Evolutionary conservation across 2,113 vertebrate species (phyloP), one percentile per base, ranked within the genome.

Genomic region (Irena cyanogastra): DNA sequence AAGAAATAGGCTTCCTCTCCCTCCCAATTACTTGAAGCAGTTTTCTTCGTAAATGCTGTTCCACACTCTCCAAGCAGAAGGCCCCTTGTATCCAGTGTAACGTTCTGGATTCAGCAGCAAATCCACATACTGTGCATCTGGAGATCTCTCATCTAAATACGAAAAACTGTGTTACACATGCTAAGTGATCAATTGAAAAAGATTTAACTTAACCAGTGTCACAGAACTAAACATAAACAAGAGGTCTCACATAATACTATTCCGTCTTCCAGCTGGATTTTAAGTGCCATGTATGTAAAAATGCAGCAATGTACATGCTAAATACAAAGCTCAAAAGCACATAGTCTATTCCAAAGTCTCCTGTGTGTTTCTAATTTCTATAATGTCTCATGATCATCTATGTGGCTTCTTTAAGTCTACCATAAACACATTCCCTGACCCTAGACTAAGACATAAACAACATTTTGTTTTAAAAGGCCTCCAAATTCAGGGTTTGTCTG

Each of bases 31-130:
- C 99, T 99, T 99, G 98, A 99, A 99, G 97, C 99, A 99, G 98
- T 99, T 99, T 95, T 99, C 99, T 97, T 99, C 99, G 0, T 99
- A 99, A 97, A 99, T 99, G 98, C 99, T 99, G 97, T 99, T 99
- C 99, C 99, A 99, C 52, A 99, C 99, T 93, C 99, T 98, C 99
- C 99, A 99, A 7, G 99, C 99, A 30, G 99, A 99, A 33, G 99
- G 95, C 18, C 99, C 99, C 75, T 99, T 99, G 81, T 99, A 99
- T 66, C 99, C 99, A 0, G 99, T 99, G 97, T 98, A 99, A 5
- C 99, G 97, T 74, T 99, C 99, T 0, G 98, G 98, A 94, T 99
- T 99, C 90, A 99, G 96, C 95, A 98, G 96, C 91, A 99, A 98
- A 87, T 99, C 99, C 84, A 99, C 99, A 23, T 99, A 99, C 66